A percentile compares a stretch with the other conserved stretches of the same genome.
phyloP scores from a whole-genome alignment of 2,888 invertebrate genomes.

The Metalampra italica region DNA sequence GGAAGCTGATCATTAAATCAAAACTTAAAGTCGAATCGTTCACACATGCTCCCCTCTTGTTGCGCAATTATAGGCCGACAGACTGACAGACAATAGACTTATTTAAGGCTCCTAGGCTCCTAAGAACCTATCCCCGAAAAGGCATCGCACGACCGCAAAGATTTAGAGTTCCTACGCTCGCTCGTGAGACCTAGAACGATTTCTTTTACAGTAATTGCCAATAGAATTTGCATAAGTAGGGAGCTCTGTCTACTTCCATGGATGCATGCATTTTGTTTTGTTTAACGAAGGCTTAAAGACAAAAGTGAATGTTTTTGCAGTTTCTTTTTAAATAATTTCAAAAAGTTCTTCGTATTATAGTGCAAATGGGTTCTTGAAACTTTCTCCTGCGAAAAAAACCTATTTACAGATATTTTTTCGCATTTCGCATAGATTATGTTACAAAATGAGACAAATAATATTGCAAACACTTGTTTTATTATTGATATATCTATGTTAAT shows the following conservation, averaged over 20 bases:
- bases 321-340: too few relatives aligned
- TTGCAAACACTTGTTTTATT: too few relatives aligned
- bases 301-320: conserved; percentile 1
- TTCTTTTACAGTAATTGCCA: conserved; percentile 67
- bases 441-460: too few relatives aligned
- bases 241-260: conserved; percentile 25
- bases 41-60: conserved; percentile 11
- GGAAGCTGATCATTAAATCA: conserved; percentile 6
- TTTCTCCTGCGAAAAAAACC: too few relatives aligned
- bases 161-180: conserved; percentile 24
- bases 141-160: conserved; percentile 48
- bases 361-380: too few relatives aligned
- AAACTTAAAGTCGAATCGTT: conserved; percentile 9
- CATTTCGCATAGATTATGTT: too few relatives aligned
- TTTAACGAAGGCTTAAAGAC: conserved; percentile 13
- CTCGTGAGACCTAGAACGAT: conserved; percentile 41
- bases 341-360: too few relatives aligned
- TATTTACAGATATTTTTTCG: too few relatives aligned
- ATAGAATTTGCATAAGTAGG: conserved; percentile 58
- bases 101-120: conserved; percentile 34
- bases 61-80: conserved; percentile 26
- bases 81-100: conserved; percentile 50
- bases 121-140: too few relatives aligned
- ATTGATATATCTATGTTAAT: too few relatives aligned
- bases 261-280: conserved; percentile 16